These are phyloP conservation scores for Zootermopsis nevadensis DNA, from an alignment of 2,888 invertebrate species.

Conservation along the genomic window DNA sequence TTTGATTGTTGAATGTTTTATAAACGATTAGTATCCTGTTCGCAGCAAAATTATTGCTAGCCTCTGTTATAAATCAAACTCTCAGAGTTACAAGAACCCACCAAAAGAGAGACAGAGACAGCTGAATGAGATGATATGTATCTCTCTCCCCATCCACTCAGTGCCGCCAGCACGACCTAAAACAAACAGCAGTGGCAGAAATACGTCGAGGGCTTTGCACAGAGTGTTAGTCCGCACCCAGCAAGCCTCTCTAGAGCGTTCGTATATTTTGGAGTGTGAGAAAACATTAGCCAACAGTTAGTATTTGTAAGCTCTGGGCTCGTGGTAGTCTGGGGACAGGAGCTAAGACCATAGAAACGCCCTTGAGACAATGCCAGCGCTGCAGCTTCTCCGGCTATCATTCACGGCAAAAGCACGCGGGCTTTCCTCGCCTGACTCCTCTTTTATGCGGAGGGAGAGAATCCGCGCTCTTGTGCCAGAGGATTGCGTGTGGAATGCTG, in stretches of 20 bases:
- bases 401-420: constrained; percentile 31
- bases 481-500: not conserved
- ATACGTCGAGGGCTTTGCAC: constrained; percentile 6
- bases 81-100: constrained; percentile 8
- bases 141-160: constrained; percentile 8
- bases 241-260: not conserved
- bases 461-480: not conserved
- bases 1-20: not conserved
- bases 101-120: not conserved
- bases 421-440: not conserved
- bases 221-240: not conserved
- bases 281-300: constrained; percentile 18
- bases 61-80: constrained; percentile 25
- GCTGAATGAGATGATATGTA: not conserved
- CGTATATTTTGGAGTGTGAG: constrained; percentile 20
- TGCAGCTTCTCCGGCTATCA: constrained; percentile 41
- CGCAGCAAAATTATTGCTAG: not conserved
- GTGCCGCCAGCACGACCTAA: not conserved
- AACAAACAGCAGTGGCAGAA: constrained; percentile 18
- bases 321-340: not conserved
- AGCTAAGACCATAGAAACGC: constrained; percentile 41
- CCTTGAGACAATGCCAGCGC: constrained; percentile 37
- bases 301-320: constrained; percentile 3
- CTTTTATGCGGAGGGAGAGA: not conserved
- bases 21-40: constrained; percentile 14